These are phyloP conservation scores for Poecilobothrus nobilitatus DNA, from an alignment of 2,888 invertebrate species.

Conservation along the genomic window DNA sequence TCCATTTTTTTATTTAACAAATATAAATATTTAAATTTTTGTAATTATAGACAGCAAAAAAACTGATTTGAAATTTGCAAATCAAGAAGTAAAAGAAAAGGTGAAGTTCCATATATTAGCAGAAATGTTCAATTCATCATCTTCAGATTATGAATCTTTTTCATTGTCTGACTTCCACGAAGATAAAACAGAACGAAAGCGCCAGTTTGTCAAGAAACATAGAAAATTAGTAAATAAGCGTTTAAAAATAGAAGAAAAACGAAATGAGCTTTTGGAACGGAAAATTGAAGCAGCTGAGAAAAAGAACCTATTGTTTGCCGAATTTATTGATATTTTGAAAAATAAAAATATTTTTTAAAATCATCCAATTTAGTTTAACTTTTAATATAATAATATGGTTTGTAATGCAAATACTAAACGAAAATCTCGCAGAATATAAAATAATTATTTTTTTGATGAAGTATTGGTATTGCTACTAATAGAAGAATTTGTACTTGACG, in stretches of 20 bases:
- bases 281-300: neutral
- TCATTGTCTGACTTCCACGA: neutral
- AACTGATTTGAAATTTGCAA: neutral
- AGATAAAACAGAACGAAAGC: neutral
- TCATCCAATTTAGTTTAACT: neutral
- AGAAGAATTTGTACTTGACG: slow-evolving; percentile 28
- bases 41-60: too few relatives aligned
- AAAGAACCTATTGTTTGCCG: neutral
- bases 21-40: too few relatives aligned
- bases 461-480: slow-evolving; percentile 17
- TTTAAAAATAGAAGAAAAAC: neutral
- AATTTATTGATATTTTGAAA: neutral
- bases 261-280: neutral
- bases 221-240: neutral
- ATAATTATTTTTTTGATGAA: too few relatives aligned
- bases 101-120: neutral
- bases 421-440: too few relatives aligned
- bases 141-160: neutral
- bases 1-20: too few relatives aligned
- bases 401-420: too few relatives aligned
- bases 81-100: neutral
- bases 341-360: neutral
- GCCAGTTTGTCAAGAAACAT: neutral
- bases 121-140: neutral
- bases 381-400: too few relatives aligned